Evolutionary conservation across 1,140 invertebrate genomes (phyloP).

Genomic region (Chironomus tepperi): DNA sequence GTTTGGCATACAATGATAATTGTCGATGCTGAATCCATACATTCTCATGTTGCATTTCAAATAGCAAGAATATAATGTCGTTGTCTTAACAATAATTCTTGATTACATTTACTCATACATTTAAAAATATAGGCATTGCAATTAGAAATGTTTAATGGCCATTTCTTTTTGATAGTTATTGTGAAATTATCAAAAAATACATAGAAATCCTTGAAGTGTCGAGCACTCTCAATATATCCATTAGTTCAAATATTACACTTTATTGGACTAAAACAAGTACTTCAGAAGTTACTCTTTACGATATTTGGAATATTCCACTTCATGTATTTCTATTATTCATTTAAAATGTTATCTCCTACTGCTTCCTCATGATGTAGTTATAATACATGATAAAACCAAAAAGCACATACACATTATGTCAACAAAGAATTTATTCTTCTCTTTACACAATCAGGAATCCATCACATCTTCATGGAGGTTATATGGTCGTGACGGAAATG

Average conservation of each 20-base stretch:
- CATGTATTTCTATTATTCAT: background rate
- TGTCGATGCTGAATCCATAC: background rate
- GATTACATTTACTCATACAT: too few relatives aligned
- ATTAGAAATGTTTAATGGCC: background rate
- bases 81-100: too few relatives aligned
- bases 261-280: background rate
- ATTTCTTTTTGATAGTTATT: background rate
- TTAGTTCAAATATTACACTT: background rate
- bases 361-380: too few relatives aligned
- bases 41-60: background rate
- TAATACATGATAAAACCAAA: background rate
- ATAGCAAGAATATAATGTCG: too few relatives aligned
- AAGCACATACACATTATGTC: slow-evolving; percentile 1
- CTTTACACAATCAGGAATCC: slow-evolving; percentile 38
- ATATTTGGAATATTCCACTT: background rate
- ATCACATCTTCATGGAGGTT: slow-evolving; percentile 43
- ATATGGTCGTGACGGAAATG: slow-evolving; percentile 42
- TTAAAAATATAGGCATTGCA: background rate
- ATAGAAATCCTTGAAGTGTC: background rate
- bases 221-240: background rate
- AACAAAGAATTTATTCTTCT: slow-evolving; percentile 24
- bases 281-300: background rate
- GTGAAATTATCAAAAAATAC: background rate
- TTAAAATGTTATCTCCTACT: background rate
- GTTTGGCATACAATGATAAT: background rate